A percentile compares a stretch with the other conserved stretches of the same genome.
Conservation (phyloP, 37 sponge, comb jelly and placozoan species). For the Cladorhizidae sp. region DNA sequence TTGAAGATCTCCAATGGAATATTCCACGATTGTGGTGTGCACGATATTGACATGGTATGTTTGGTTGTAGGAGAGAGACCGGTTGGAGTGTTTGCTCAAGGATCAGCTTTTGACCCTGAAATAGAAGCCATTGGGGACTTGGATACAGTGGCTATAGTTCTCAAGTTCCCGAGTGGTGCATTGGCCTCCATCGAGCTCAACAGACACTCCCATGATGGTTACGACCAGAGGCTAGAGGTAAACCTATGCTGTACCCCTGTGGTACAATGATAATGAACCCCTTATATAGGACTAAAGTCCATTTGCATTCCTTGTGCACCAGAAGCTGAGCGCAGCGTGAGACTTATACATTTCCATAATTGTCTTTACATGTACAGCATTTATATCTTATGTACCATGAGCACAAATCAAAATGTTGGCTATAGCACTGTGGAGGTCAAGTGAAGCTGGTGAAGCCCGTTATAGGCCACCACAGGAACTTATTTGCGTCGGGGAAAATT, state of each 20-base stretch:
- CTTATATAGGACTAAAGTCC: no score
- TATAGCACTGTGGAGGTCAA: no score
- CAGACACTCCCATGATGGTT: slow-evolving; percentile 79
- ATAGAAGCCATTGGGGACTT: slow-evolving; percentile 63
- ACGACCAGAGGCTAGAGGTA: slow-evolving; percentile 87
- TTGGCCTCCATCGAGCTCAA: slow-evolving; percentile 72
- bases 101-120: slow-evolving; percentile 39
- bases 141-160: slow-evolving; percentile 77
- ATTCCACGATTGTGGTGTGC: slow-evolving; percentile 83
- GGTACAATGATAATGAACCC: no score
- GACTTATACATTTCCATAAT: no score
- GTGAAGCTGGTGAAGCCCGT: no score
- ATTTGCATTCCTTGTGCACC: no score
- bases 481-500: no score
- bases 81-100: slow-evolving; percentile 48
- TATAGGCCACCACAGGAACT: no score
- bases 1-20: slow-evolving; percentile 79
- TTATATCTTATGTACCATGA: no score
- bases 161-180: slow-evolving; percentile 79
- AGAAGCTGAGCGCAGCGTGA: no score
- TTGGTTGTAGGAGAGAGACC: slow-evolving; percentile 72
- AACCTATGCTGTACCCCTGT: not conserved
- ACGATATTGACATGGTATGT: slow-evolving; percentile 84
- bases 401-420: no score
- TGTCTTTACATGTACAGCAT: no score